Conservation (phyloP, 2,797 vertebrate genomes). For the Cynopterus sphinx region DNA sequence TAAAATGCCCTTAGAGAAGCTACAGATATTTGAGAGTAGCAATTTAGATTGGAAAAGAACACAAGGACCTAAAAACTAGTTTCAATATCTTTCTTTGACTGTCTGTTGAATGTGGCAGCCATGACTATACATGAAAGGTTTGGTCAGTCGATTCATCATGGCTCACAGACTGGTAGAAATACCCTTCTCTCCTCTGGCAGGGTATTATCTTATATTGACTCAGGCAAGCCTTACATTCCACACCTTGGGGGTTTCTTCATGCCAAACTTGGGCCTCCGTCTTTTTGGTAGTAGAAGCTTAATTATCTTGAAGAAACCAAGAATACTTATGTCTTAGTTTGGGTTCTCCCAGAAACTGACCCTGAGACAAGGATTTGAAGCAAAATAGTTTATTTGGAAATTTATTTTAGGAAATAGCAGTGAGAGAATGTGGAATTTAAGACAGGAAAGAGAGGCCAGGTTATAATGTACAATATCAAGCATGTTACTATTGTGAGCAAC, state of each 20-base stretch:
- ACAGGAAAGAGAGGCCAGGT: not conserved
- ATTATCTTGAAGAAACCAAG: not conserved
- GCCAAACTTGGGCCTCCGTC: not conserved
- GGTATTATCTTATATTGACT: not conserved
- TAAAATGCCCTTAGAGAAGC: not conserved
- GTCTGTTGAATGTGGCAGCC: not conserved
- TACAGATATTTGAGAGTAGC: slow-evolving; percentile 6
- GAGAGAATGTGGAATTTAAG: not conserved
- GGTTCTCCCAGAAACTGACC: not conserved
- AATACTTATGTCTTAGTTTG: not conserved
- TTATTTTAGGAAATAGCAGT: not conserved
- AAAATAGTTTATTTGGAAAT: slow-evolving; percentile 18
- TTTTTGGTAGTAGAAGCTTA: not conserved
- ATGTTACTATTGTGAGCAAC: not conserved
- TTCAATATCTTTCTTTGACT: slow-evolving; percentile 28
- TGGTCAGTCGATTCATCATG: not conserved
- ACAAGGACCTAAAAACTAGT: not conserved
- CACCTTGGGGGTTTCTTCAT: not conserved
- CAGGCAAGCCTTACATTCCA: not conserved
- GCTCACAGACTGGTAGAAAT: not conserved
- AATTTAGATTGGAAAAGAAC: slow-evolving; percentile 39
- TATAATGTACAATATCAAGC: not conserved
- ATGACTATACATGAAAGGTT: not conserved
- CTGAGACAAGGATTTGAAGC: not conserved
- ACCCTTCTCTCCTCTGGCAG: not conserved